Conservation (phyloP, 2,797 vertebrate genomes). For the Orestias chungarensis region DNA sequence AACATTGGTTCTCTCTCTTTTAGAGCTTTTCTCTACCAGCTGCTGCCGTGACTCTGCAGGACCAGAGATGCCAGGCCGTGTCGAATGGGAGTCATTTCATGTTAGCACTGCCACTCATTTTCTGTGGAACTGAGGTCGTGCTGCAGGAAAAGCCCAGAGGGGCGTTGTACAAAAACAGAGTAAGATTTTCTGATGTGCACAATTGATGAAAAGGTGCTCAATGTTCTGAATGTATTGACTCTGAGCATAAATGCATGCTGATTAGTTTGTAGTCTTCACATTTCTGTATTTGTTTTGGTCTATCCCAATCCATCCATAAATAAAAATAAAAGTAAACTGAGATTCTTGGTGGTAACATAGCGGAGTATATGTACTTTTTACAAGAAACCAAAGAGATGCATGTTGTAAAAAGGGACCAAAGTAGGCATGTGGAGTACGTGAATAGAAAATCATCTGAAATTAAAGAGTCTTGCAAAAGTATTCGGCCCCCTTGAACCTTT, state of each 20-base stretch:
- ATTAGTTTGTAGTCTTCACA: not conserved
- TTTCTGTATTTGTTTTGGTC: not conserved
- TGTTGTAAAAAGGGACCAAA: not conserved
- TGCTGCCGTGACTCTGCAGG: constrained; percentile 70
- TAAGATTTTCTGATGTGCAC: constrained; percentile 47
- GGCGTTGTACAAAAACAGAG: constrained; percentile 79
- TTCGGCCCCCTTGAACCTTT: too few relatives aligned
- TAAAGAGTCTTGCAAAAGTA: too few relatives aligned
- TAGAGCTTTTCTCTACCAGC: constrained; percentile 65
- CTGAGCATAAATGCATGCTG: not conserved
- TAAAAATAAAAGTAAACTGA: not conserved
- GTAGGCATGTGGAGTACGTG: not conserved
- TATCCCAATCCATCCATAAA: too few relatives aligned
- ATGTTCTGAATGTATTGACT: not conserved
- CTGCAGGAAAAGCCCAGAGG: constrained; percentile 59
- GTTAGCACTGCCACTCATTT: constrained; percentile 78
- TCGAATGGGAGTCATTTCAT: constrained; percentile 82
- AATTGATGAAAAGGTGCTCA: not conserved
- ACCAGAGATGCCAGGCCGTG: constrained; percentile 73
- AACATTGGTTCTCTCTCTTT: constrained; percentile 13
- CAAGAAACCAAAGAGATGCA: not conserved
- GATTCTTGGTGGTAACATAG: not conserved
- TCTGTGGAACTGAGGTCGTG: constrained; percentile 77
- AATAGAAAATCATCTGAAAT: not conserved
- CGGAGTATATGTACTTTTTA: not conserved